Evolutionary conservation across 2,113 vertebrate species (phyloP), one percentile per base, ranked within the genome.

Genomic region (Oenanthe oenanthe): DNA sequence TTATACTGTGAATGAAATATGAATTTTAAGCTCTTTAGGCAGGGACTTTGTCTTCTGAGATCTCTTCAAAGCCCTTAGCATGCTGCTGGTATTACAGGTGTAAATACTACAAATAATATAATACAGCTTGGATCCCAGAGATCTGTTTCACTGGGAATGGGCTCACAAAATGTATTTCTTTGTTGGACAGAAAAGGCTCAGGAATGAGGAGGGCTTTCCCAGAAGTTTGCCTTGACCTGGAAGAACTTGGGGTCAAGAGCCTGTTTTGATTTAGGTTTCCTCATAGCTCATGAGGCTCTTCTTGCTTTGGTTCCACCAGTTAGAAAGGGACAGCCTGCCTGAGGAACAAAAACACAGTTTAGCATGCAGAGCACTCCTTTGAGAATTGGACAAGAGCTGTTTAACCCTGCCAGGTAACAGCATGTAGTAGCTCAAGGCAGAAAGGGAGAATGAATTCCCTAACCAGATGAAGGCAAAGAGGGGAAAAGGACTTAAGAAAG

Each of bases 1-100:
- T 78, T 92, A 85, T 67, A 50, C 71, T 96, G 79, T 90, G 40
- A 90, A 96, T 88, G 85, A 94, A 93, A 96, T 74, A 86, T 48
- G 5, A 77, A 51, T 86, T 90, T 92, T 94, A 93, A 96, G 90
- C 76, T 86, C 68, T 84, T 96, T 77, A 85, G 48, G 63, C 56
- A 68, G 40, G 19, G 68, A 65, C 68, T 93, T 96, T 71, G 40
- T 90, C 90, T 88, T 88, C 56, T 0, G 38, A 50, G 34, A 29
- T 50, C 60, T 56, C 85, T 84, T 58, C 83, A 94, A 92, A 96
- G 63, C 42, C 40, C 61, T 93, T 53, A 74, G 65, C 11, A 3
- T 22, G 32, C 45, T 71, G 61, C 48, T 74, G 57, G 53, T n/a
- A 71, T 71, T 92, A 83, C 45, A 90, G 72, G 68, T 80, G 75